phyloP scores from a whole-genome alignment of 2,888 invertebrate genomes.

The Hyalella azteca region DNA sequence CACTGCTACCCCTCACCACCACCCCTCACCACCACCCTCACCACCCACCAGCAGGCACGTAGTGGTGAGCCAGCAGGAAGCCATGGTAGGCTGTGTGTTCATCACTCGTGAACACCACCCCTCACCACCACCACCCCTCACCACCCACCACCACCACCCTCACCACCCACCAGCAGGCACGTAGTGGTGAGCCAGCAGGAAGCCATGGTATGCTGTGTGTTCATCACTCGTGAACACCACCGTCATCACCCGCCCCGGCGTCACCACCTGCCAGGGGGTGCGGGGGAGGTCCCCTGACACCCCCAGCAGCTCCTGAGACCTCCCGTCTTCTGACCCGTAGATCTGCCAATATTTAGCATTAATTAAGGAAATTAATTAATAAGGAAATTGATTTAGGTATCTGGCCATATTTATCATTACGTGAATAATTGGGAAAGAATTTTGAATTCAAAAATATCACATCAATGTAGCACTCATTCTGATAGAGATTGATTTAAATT shows the following conservation, averaged over 20 bases:
- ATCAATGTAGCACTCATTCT: too few species aligned
- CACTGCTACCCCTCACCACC: too few species aligned
- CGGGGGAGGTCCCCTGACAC: constrained; percentile 47
- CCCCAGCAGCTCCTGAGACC: constrained; percentile 46
- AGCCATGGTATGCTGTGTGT: constrained; percentile 49
- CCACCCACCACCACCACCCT: not conserved
- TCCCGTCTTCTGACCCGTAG: constrained; percentile 44
- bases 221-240: constrained; percentile 51
- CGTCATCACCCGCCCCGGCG: constrained; percentile 45
- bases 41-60: constrained; percentile 49
- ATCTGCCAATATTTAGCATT: constrained; percentile 42
- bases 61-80: constrained; percentile 49
- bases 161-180: constrained; percentile 46
- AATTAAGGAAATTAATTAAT: too few species aligned
- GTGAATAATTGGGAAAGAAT: too few species aligned
- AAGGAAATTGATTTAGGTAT: too few species aligned
- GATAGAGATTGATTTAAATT: too few species aligned
- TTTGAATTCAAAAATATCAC: too few species aligned
- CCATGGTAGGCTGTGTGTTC: constrained; percentile 50
- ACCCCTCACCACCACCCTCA: too few species aligned
- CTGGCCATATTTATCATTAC: too few species aligned
- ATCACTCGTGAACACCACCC: constrained; percentile 50
- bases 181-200: constrained; percentile 50
- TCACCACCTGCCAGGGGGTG: constrained; percentile 27
- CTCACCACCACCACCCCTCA: too few species aligned